Conservation (phyloP, 2,888 invertebrate genomes). For the Hyposoter didymator region DNA sequence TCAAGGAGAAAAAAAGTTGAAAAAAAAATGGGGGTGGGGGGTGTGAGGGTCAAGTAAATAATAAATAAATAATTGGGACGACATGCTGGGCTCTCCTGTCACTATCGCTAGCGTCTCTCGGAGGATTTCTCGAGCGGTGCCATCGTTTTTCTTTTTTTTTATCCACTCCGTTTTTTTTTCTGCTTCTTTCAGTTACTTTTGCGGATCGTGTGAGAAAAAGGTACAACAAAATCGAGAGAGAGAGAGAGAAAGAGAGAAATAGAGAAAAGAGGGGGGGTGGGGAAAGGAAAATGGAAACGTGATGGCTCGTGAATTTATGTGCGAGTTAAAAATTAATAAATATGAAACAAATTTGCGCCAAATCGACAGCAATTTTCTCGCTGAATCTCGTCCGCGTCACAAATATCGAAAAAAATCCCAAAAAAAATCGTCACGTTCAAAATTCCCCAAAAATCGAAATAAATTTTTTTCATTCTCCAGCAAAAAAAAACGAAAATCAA, state of each 20-base stretch:
- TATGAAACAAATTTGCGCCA: neutral
- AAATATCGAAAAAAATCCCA: too few relatives aligned
- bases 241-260: neutral
- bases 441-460: too few relatives aligned
- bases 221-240: neutral
- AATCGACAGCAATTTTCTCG: neutral
- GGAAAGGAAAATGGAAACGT: neutral
- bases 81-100: conserved; percentile 84
- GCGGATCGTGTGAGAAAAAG: conserved; percentile 4
- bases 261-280: neutral
- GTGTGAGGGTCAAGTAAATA: conserved; percentile 31
- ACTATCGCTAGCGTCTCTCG: conserved; percentile 83
- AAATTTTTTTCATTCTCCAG: neutral
- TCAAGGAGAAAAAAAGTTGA: conserved; percentile 23
- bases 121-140: conserved; percentile 74
- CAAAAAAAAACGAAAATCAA: neutral
- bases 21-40: conserved; percentile 26
- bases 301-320: conserved; percentile 3
- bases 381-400: neutral
- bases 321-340: conserved; percentile 14
- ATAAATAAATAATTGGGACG: conserved; percentile 68
- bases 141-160: neutral
- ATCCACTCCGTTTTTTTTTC: conserved; percentile 9
- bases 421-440: too few relatives aligned
- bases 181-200: neutral